These are phyloP conservation scores for Austrolebias charrua DNA, from an alignment of 2,797 vertebrate species.

Conservation along the genomic window DNA sequence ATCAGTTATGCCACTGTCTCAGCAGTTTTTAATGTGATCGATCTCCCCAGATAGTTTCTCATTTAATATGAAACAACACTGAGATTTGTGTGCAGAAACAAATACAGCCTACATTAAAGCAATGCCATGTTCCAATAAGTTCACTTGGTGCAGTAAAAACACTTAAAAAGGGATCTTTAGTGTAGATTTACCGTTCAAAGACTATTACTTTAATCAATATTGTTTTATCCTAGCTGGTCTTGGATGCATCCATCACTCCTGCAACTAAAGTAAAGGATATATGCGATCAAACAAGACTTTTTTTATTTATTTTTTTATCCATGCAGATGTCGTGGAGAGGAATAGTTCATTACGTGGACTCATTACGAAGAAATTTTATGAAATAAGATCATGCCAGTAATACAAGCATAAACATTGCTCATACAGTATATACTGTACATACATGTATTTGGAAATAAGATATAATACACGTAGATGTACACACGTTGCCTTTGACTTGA, in stretches of 20 bases:
- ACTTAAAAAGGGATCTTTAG: conserved; percentile 13
- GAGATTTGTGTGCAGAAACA: conserved; percentile 25
- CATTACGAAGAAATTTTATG: conserved; percentile 59
- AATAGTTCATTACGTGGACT: conserved; percentile 24
- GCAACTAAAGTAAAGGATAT: conserved; percentile 45
- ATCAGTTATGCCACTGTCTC: neutral
- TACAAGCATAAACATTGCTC: conserved; percentile 30
- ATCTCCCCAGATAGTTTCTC: conserved; percentile 20
- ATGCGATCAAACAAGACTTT: conserved; percentile 36
- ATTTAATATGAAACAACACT: conserved; percentile 23
- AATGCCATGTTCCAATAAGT: conserved; percentile 16
- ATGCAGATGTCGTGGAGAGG: conserved; percentile 30
- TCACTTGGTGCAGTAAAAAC: conserved; percentile 1
- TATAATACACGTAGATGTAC: neutral
- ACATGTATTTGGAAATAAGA: conserved; percentile 17
- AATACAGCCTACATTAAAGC: conserved; percentile 17
- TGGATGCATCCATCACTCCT: conserved; percentile 4
- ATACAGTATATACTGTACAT: conserved; percentile 21
- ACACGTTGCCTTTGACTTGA: too few relatives aligned
- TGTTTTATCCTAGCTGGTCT: conserved; percentile 43
- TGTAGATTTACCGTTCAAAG: conserved; percentile 35
- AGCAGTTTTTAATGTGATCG: conserved; percentile 6
- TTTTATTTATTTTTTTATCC: conserved; percentile 49
- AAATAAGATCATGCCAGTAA: conserved; percentile 53
- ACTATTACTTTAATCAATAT: conserved; percentile 47